These are phyloP conservation scores for Phanerotoma sp. DNA, from an alignment of 2,888 invertebrate genomes.

Conservation along the genomic window DNA sequence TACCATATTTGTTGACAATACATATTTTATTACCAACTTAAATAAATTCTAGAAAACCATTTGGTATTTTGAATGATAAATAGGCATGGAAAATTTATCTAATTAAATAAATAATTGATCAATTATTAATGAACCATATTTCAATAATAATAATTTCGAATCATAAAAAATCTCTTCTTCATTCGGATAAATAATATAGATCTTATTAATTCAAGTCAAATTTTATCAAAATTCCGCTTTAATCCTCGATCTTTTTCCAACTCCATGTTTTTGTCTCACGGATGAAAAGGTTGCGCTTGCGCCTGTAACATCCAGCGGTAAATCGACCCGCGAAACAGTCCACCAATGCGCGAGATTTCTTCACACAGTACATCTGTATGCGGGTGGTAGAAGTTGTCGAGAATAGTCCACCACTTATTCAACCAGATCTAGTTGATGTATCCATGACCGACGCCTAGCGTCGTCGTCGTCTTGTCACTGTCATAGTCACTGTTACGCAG, in stretches of 20 bases:
- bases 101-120: no score
- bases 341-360: conserved; percentile 33
- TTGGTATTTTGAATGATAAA: no score
- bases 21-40: no score
- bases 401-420: conserved; percentile 19
- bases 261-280: background rate
- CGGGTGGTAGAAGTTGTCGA: conserved; percentile 10
- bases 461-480: conserved; percentile 19
- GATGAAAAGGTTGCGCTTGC: conserved; percentile 36
- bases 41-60: no score
- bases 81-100: no score
- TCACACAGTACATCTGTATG: background rate
- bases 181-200: no score
- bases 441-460: conserved; percentile 34
- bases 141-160: no score
- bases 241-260: conserved; percentile 6
- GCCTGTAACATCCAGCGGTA: conserved; percentile 39
- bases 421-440: conserved; percentile 29
- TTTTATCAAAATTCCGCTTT: conserved; percentile 1
- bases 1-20: no score
- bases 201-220: no score
- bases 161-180: no score
- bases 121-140: no score
- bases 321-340: conserved; percentile 54
- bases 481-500: background rate